Conservation (phyloP, 2,797 vertebrate genomes). For the Halcyon leucocephala region DNA sequence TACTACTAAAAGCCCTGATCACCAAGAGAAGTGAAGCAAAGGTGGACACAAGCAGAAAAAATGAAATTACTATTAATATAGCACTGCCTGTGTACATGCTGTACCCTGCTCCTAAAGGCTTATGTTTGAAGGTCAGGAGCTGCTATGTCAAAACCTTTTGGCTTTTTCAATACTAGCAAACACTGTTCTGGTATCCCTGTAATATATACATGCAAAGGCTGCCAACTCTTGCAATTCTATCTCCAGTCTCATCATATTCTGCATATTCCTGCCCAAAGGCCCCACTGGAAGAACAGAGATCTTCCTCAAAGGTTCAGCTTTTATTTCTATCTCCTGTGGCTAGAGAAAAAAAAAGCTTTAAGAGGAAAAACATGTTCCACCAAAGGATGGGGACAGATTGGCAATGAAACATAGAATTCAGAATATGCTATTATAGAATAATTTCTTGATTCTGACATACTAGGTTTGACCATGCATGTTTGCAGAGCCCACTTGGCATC, state of each 20-base stretch:
- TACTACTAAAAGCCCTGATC: neutral
- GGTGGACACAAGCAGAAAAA: neutral
- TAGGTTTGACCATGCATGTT: neutral
- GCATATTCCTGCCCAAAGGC: neutral
- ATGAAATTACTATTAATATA: slow-evolving; percentile 4
- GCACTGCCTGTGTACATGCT: neutral
- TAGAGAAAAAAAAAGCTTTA: neutral
- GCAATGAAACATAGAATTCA: neutral
- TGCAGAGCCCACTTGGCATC: neutral
- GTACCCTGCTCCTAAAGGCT: slow-evolving; percentile 13
- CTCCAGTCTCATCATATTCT: neutral
- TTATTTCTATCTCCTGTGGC: neutral
- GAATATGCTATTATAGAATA: neutral
- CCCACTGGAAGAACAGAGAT: neutral
- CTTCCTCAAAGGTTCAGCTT: neutral
- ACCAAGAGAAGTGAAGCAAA: neutral
- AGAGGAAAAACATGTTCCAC: neutral
- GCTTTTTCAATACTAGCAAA: neutral
- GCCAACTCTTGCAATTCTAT: slow-evolving; percentile 31
- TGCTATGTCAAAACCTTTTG: slow-evolving; percentile 17
- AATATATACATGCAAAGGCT: neutral
- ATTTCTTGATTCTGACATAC: neutral
- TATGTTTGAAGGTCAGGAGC: slow-evolving; percentile 33
- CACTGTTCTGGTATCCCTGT: neutral
- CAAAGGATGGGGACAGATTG: neutral